Percentiles rank a stretch among this genome's conserved stretches.
Conservation (phyloP, 2,888 invertebrate species). For the Leptopilina syphax region DNA sequence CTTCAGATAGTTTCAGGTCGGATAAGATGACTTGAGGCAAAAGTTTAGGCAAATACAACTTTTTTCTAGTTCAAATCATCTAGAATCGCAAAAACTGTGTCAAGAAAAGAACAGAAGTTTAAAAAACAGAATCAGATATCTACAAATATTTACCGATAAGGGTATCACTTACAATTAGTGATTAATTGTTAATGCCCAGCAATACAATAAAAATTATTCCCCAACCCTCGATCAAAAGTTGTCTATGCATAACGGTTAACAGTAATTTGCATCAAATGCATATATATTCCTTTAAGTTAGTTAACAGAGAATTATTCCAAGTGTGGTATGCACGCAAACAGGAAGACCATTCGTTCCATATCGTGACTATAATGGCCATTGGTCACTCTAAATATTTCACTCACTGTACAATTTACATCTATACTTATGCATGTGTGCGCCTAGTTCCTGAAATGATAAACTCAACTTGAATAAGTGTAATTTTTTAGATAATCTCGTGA, state of each 20-base stretch:
- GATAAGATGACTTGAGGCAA: no score
- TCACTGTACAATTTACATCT: conserved; percentile 6
- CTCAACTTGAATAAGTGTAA: conserved; percentile 16
- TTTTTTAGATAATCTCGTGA: neutral
- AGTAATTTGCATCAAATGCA: neutral
- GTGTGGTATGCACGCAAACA: conserved; percentile 50
- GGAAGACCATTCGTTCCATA: conserved; percentile 60
- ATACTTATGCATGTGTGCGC: conserved; percentile 10
- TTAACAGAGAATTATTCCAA: conserved; percentile 25
- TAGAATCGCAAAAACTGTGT: no score
- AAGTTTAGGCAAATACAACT: no score
- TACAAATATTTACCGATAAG: no score
- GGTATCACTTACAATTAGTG: no score
- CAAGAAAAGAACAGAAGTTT: no score
- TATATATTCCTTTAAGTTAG: conserved; percentile 29
- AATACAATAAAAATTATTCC: neutral
- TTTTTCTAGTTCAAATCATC: no score
- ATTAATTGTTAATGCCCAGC: no score
- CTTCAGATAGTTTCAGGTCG: no score
- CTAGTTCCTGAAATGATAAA: conserved; percentile 7
- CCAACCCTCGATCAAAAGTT: neutral
- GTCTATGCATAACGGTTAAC: neutral
- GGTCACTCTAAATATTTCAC: conserved; percentile 44
- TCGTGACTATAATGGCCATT: conserved; percentile 55
- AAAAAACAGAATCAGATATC: no score